Evolutionary conservation across 1,140 invertebrate genomes (phyloP).

Genomic region (Euura lappo): DNA sequence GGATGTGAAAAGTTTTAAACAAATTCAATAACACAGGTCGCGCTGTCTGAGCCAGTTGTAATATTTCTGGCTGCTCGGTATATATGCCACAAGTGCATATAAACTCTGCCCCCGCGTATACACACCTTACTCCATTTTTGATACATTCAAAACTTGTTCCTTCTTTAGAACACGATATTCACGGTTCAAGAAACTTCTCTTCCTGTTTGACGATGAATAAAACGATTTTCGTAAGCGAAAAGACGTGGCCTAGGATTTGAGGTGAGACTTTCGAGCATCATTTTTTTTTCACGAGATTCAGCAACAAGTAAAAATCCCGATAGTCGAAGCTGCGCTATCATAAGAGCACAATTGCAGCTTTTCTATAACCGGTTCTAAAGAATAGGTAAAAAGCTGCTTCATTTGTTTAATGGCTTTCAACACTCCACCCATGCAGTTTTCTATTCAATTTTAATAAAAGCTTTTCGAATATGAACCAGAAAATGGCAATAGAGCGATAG

Average conservation of each 20-base stretch:
- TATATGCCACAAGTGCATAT: background rate
- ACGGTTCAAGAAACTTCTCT: background rate
- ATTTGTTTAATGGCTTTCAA: conserved; percentile 3
- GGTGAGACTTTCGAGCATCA: too few species aligned
- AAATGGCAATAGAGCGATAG: conserved; percentile 40
- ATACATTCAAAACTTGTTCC: background rate
- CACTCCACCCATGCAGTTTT: background rate
- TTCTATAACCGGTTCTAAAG: too few species aligned
- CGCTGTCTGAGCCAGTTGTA: conserved; percentile 10
- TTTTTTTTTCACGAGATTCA: too few species aligned
- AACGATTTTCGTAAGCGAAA: background rate
- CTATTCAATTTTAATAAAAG: conserved; percentile 4
- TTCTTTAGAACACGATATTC: background rate
- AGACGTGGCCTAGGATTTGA: background rate
- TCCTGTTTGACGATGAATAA: background rate
- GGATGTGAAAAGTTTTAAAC: conserved; percentile 43
- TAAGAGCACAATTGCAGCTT: too few species aligned
- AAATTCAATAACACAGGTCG: conserved; percentile 40
- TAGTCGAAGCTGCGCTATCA: too few species aligned
- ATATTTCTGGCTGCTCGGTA: background rate
- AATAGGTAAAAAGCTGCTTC: background rate
- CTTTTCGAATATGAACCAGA: conserved; percentile 35
- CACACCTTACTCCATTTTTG: conserved; percentile 1
- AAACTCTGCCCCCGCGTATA: background rate
- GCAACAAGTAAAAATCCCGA: too few species aligned